phyloP scores from a whole-genome alignment of 2,113 vertebrate species.

The Grallaria varia region DNA sequence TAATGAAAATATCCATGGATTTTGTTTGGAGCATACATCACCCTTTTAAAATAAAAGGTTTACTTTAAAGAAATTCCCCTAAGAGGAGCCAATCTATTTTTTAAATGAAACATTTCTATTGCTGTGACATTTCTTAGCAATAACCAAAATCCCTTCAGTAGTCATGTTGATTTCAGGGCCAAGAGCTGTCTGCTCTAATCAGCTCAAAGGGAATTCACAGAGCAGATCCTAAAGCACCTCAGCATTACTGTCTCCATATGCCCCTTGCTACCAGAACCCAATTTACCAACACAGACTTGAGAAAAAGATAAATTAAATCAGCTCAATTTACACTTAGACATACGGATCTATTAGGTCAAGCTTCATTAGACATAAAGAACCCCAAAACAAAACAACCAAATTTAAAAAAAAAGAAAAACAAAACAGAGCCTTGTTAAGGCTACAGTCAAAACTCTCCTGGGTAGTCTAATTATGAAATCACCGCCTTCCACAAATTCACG shows the following conservation, averaged over 20 bases:
- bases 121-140: conserved; percentile 21
- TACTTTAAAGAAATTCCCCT: neutral
- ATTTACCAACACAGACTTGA: neutral
- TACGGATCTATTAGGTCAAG: neutral
- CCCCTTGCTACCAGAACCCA: neutral
- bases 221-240: neutral
- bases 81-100: neutral
- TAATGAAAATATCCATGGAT: neutral
- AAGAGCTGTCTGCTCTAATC: conserved; percentile 12
- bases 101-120: neutral
- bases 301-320: neutral
- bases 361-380: neutral
- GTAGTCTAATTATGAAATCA: neutral
- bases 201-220: neutral
- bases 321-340: neutral
- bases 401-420: too few species aligned
- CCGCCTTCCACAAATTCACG: neutral
- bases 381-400: neutral
- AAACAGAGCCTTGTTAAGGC: neutral
- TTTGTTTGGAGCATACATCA: neutral
- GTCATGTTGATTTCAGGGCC: neutral
- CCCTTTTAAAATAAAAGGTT: neutral
- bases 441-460: neutral
- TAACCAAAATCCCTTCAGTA: neutral
- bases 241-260: neutral